A percentile compares a stretch with the other conserved stretches of the same genome.
Evolutionary conservation across 1,140 invertebrate species (phyloP).

Genomic region (Trichogramma pretiosum): DNA sequence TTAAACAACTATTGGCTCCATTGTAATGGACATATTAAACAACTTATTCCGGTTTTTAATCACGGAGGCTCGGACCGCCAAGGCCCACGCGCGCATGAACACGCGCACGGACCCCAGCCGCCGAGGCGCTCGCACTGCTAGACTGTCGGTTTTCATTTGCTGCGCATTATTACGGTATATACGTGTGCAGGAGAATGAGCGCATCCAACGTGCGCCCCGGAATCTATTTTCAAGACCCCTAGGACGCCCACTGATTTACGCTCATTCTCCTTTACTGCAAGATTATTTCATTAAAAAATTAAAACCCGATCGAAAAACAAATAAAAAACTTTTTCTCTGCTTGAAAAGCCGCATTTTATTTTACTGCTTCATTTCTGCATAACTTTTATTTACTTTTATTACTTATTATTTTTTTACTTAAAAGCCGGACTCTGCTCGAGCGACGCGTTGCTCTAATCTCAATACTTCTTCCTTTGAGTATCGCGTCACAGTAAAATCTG

Average conservation of each 20-base stretch:
- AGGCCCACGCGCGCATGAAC: constrained; percentile 36
- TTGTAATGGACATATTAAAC: constrained; percentile 46
- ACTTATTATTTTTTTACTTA: constrained; percentile 11
- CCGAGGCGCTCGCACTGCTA: constrained; percentile 47
- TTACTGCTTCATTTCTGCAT: constrained; percentile 18
- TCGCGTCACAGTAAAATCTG: neutral
- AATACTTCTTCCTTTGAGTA: neutral
- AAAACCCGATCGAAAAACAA: constrained; percentile 45
- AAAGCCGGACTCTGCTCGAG: constrained; percentile 13
- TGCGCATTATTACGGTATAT: constrained; percentile 45
- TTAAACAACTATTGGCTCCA: constrained; percentile 41
- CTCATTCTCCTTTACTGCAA: no score
- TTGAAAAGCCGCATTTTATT: constrained; percentile 35
- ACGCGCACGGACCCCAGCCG: constrained; percentile 38
- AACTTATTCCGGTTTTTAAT: constrained; percentile 50
- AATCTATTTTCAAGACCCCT: constrained; percentile 11
- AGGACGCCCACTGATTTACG: no score
- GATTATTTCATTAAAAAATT: constrained; percentile 51
- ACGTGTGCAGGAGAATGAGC: neutral
- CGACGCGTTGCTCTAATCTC: neutral
- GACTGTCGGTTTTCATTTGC: constrained; percentile 47
- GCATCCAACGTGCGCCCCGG: constrained; percentile 5
- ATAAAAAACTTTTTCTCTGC: constrained; percentile 40
- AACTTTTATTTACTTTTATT: constrained; percentile 9
- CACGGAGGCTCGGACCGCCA: constrained; percentile 42